Conservation (phyloP, 2,888 invertebrate genomes). For the Meiosimyza platycephala region DNA sequence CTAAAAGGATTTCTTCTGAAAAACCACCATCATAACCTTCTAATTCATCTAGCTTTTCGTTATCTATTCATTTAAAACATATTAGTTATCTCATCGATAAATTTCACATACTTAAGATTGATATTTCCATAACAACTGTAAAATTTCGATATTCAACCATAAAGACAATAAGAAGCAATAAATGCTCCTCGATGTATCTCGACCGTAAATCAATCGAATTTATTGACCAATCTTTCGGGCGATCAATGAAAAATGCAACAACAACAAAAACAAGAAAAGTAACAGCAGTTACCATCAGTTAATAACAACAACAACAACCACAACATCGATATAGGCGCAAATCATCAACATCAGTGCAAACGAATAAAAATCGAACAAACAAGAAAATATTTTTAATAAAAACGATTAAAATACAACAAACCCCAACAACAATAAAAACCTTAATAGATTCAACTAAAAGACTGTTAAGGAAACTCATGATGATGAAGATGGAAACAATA, state of each 20-base stretch:
- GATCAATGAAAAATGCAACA: constrained; percentile 48
- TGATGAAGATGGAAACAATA: not conserved
- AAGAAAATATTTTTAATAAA: constrained; percentile 43
- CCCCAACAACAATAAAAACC: too few species aligned
- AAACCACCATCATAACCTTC: too few species aligned
- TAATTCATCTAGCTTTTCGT: too few species aligned
- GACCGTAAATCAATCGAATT: constrained; percentile 48
- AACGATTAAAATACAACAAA: constrained; percentile 2
- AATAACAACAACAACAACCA: constrained; percentile 23
- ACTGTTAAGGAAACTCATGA: not conserved
- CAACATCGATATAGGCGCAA: constrained; percentile 46
- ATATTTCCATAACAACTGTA: too few species aligned
- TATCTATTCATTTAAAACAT: too few species aligned
- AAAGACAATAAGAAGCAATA: not conserved
- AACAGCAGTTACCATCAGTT: not conserved
- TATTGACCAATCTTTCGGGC: constrained; percentile 44
- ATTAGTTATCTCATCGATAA: too few species aligned
- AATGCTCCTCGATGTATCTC: constrained; percentile 23
- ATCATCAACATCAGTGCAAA: constrained; percentile 47
- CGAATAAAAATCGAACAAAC: constrained; percentile 50
- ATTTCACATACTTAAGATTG: too few species aligned
- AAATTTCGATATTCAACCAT: too few species aligned
- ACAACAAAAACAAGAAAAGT: constrained; percentile 26
- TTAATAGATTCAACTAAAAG: constrained; percentile 9
- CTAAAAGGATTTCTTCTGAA: too few species aligned